These are phyloP conservation scores for Neosilurus hyrtlii DNA, from an alignment of 2,797 vertebrate species.

Conservation along the genomic window DNA sequence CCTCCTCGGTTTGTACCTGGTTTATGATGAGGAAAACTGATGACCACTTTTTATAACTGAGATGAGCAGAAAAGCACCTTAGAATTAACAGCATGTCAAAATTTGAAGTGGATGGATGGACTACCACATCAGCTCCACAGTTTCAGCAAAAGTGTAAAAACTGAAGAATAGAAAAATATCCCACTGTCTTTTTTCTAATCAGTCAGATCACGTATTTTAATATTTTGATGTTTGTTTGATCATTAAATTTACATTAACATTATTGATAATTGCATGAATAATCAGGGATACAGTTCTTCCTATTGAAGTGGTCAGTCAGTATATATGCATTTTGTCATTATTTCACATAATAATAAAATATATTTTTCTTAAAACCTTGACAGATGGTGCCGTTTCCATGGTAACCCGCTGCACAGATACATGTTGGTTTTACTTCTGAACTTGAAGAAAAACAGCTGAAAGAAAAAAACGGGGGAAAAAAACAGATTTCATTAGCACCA, in stretches of 20 bases:
- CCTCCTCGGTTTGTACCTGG: background rate
- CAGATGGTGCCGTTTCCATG: conserved; percentile 85
- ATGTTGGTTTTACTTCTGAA: conserved; percentile 64
- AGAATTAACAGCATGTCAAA: background rate
- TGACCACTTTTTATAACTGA: background rate
- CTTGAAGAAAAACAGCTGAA: conserved; percentile 80
- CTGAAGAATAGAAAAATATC: background rate
- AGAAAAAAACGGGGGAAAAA: conserved; percentile 28
- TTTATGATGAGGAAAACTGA: background rate
- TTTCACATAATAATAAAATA: background rate
- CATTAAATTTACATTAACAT: background rate
- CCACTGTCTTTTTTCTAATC: background rate
- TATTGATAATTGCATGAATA: conserved; percentile 1
- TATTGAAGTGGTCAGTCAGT: conserved; percentile 6
- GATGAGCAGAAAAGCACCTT: background rate
- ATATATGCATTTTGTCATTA: background rate
- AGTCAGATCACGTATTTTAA: background rate
- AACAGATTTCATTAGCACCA: background rate
- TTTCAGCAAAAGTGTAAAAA: background rate
- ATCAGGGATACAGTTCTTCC: background rate
- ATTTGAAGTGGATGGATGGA: background rate
- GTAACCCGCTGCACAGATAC: conserved; percentile 85
- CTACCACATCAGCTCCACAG: background rate
- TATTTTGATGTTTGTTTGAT: background rate
- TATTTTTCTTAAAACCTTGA: conserved; percentile 70